Evolutionary conservation across 1,140 invertebrate genomes (phyloP).

Genomic region (Drosophila pseudoananassae): DNA sequence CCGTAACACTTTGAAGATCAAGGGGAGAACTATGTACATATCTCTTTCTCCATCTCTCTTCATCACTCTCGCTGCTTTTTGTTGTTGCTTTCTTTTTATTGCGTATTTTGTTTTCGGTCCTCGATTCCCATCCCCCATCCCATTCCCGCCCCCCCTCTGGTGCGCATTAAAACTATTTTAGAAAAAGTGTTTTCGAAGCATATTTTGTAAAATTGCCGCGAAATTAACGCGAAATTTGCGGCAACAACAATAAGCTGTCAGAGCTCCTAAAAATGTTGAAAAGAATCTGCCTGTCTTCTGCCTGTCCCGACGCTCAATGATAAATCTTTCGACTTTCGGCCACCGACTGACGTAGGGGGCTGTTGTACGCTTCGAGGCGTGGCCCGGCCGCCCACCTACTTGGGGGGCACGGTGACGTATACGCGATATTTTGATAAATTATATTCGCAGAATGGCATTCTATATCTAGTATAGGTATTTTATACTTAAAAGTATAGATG

Average conservation of each 20-base stretch:
- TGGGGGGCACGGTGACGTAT: slow-evolving; percentile 33
- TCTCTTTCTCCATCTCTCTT: slow-evolving; percentile 6
- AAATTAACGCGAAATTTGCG: slow-evolving; percentile 63
- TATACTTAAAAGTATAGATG: background rate
- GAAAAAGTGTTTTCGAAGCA: slow-evolving; percentile 38
- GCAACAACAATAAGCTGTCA: slow-evolving; percentile 28
- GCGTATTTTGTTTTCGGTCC: slow-evolving; percentile 64
- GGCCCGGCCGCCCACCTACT: slow-evolving; percentile 18
- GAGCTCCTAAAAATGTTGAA: slow-evolving; percentile 39
- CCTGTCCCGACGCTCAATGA: slow-evolving; percentile 20
- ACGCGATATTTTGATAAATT: slow-evolving; percentile 26
- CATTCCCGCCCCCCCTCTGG: background rate
- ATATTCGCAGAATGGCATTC: background rate
- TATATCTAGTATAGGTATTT: background rate
- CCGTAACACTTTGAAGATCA: slow-evolving; percentile 2
- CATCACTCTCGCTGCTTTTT: slow-evolving; percentile 11
- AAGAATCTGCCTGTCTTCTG: slow-evolving; percentile 20
- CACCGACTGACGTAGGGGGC: slow-evolving; percentile 33
- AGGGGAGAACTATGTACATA: background rate
- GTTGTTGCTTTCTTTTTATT: slow-evolving; percentile 18
- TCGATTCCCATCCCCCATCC: background rate
- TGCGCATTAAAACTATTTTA: slow-evolving; percentile 31
- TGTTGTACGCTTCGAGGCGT: slow-evolving; percentile 7
- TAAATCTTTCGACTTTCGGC: slow-evolving; percentile 42
- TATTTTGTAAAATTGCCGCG: slow-evolving; percentile 73